Percentiles rank a stretch among this genome's conserved stretches.
Conservation (phyloP, 2,888 invertebrate species). For the Mesopsocus fuscifrons region DNA sequence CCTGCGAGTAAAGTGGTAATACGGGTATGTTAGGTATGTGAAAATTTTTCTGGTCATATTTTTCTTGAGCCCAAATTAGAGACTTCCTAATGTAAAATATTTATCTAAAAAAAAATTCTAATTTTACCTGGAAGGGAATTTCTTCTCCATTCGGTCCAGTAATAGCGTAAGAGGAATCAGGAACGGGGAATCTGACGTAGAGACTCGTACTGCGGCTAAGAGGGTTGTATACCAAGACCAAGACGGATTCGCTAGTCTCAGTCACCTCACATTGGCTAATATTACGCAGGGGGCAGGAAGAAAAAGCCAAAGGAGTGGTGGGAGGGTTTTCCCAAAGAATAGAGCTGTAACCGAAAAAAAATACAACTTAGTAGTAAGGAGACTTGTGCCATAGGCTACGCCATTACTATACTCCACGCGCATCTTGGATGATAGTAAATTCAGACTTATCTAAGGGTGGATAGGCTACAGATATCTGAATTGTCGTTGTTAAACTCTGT, state of each 20-base stretch:
- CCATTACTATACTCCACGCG: too few relatives aligned
- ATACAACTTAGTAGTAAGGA: too few relatives aligned
- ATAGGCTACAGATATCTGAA: too few relatives aligned
- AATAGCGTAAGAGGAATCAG: conserved; percentile 34
- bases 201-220: conserved; percentile 39
- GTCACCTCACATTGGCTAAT: conserved; percentile 53
- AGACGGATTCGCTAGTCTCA: conserved; percentile 39
- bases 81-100: background rate
- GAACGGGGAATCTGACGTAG: conserved; percentile 45
- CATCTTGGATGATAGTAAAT: too few relatives aligned
- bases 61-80: background rate
- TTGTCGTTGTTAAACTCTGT: too few relatives aligned
- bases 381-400: too few relatives aligned
- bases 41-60: background rate
- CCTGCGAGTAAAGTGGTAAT: too few relatives aligned
- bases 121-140: conserved; percentile 34
- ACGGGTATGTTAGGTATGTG: too few relatives aligned
- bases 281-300: conserved; percentile 44
- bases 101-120: too few relatives aligned
- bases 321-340: too few relatives aligned
- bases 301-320: background rate
- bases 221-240: conserved; percentile 68
- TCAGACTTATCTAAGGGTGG: too few relatives aligned
- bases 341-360: too few relatives aligned
- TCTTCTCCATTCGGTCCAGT: conserved; percentile 40